phyloP scores from a whole-genome alignment of 2,113 vertebrate species.

The Speoplatyrhinus poulsoni region DNA sequence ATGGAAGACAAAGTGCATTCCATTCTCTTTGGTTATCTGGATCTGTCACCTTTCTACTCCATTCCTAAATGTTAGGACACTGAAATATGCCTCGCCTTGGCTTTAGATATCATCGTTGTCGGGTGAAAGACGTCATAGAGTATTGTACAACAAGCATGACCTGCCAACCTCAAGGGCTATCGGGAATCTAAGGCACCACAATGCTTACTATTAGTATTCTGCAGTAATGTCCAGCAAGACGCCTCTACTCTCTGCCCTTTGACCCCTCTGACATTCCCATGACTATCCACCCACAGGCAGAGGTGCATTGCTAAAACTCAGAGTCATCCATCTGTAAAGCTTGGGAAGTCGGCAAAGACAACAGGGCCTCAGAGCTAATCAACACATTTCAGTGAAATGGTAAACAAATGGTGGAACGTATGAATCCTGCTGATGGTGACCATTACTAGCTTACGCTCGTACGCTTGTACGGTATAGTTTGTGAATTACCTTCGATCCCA shows the following conservation, averaged over 20 bases:
- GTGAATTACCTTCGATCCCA: too few relatives aligned
- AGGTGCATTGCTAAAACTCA: slow-evolving; percentile 17
- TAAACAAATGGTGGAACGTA: slow-evolving; percentile 28
- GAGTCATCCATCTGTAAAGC: slow-evolving; percentile 23
- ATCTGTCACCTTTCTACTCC: slow-evolving; percentile 25
- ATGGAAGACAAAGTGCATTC: slow-evolving; percentile 19
- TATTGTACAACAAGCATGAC: slow-evolving; percentile 26
- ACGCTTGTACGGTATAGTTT: too few relatives aligned
- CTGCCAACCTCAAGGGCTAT: slow-evolving; percentile 25
- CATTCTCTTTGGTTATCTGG: slow-evolving; percentile 27
- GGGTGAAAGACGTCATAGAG: slow-evolving; percentile 33
- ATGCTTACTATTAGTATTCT: slow-evolving; percentile 49
- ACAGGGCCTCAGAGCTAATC: slow-evolving; percentile 41
- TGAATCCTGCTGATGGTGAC: slow-evolving; percentile 41
- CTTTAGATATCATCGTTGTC: slow-evolving; percentile 35
- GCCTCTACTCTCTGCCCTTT: slow-evolving; percentile 47
- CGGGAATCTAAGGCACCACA: slow-evolving; percentile 49
- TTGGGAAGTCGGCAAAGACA: slow-evolving; percentile 16
- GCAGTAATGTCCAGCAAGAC: slow-evolving; percentile 33
- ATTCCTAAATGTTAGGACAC: slow-evolving; percentile 7
- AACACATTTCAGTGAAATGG: slow-evolving; percentile 24
- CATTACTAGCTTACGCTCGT: slow-evolving; percentile 23
- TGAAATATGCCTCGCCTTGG: background rate
- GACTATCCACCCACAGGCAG: slow-evolving; percentile 40
- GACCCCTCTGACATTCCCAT: slow-evolving; percentile 38